Evolutionary conservation across 2,888 invertebrate genomes (phyloP), one percentile per base, ranked within the genome.

Genomic region (Noctua janthe): DNA sequence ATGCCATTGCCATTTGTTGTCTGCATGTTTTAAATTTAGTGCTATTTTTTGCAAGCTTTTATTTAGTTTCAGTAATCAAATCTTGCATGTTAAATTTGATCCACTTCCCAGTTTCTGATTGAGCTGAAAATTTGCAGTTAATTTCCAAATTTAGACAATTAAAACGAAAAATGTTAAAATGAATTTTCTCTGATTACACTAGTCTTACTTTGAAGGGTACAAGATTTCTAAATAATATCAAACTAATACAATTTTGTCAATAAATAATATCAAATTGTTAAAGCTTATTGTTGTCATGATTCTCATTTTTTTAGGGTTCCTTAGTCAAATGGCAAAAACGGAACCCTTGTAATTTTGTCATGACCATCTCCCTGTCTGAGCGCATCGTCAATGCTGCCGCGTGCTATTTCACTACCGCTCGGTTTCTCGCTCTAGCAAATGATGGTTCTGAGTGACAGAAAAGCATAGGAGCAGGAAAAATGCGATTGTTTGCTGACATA

Each of bases 1-100:
- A 23, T 66, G 80, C 23, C 23, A 49, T 29, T 67, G 80, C 39
- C 20, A 71, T 62, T 78, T 54, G 7, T 23, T 56, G 23, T 39
- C 35, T 35, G 11, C 20, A 39, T 43, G 47, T 56, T 78, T 35
- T 35, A 29, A 56, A 23, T 80, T 23, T 39, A 17, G 17, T 56
- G 29, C 20, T 49, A 66, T 29, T 43, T n/a, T 67, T 15, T n/a
- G 39, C 10, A 64, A 35, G 10, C 64, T 35, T 35, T 64, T 64
- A 35, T 64, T 64, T 17, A 64, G 29, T 64, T 64, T 35, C 35
- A 20, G 20, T 64, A 35, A 35, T 64, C 35, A 64, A 29, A 64
- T 64, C 17, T 35, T 64, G 35, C 8, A 20, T 17, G 17, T 35
- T 64, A 64, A 35, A 20, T 20, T 66, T 39, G 39, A 39, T 3